Percentiles rank a stretch among this genome's conserved stretches.
Conservation (phyloP, 2,797 vertebrate species). For the Delichon dasypus region DNA sequence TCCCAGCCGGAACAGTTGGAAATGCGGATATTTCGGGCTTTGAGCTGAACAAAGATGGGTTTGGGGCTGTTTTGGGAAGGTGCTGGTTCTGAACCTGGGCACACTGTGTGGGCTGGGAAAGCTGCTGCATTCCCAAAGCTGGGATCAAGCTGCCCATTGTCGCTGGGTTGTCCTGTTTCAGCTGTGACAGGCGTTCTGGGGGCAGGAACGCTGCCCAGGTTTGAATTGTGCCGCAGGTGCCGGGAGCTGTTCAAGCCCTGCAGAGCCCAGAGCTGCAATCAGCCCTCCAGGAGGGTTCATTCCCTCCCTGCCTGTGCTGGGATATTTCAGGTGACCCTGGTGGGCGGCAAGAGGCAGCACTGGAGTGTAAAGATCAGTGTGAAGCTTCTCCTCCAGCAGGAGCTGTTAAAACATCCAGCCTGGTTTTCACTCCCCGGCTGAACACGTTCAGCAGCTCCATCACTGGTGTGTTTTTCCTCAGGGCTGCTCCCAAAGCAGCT, state of each 20-base stretch:
- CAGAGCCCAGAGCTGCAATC: neutral
- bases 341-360: neutral
- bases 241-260: neutral
- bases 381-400: neutral
- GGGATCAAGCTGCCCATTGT: accelerated
- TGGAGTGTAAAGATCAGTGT: neutral
- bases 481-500: neutral
- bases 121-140: neutral
- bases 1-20: neutral
- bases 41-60: neutral
- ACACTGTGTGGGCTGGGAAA: accelerated
- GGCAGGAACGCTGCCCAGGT: no score
- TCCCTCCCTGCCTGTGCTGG: neutral
- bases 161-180: accelerated
- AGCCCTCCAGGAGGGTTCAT: neutral
- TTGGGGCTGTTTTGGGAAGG: neutral
- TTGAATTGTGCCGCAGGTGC: neutral
- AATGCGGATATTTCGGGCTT: neutral
- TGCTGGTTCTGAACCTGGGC: neutral
- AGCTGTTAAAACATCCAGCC: neutral
- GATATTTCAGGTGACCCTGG: neutral
- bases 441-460: neutral
- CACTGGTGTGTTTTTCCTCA: neutral
- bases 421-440: neutral
- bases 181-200: neutral